Conservation (phyloP, 2,888 invertebrate genomes). For the Lathronympha strigana region DNA sequence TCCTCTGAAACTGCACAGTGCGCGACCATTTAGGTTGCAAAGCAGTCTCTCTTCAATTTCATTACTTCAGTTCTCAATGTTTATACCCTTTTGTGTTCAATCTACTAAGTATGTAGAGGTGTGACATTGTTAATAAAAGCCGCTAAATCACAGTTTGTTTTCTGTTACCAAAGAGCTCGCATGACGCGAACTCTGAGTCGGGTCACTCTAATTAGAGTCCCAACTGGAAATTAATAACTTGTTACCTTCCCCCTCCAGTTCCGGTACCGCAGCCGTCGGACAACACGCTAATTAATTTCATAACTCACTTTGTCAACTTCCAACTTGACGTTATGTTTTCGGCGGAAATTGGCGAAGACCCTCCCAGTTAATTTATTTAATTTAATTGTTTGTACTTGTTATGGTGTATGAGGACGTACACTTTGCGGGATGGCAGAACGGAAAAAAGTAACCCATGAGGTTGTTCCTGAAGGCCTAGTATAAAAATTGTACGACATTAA, state of each 20-base stretch:
- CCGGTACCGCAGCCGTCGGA: not conserved
- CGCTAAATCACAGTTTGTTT: not conserved
- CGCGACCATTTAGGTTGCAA: too few relatives aligned
- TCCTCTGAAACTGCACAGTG: too few relatives aligned
- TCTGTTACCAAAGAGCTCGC: not conserved
- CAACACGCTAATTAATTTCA: constrained; percentile 38
- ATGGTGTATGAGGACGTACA: too few relatives aligned
- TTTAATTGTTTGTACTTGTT: constrained; percentile 15
- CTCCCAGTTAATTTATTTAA: constrained; percentile 20
- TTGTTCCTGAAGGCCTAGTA: too few relatives aligned
- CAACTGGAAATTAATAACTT: constrained; percentile 35
- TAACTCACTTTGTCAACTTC: constrained; percentile 38
- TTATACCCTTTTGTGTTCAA: too few relatives aligned
- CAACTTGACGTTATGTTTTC: constrained; percentile 32
- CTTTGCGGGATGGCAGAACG: too few relatives aligned
- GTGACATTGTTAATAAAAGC: too few relatives aligned
- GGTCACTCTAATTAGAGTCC: constrained; percentile 22
- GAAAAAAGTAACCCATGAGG: too few relatives aligned
- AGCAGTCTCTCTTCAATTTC: too few relatives aligned
- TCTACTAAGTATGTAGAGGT: too few relatives aligned
- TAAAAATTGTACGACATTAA: too few relatives aligned
- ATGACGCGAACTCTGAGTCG: not conserved
- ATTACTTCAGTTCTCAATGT: too few relatives aligned
- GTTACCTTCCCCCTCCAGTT: not conserved
- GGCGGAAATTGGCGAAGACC: constrained; percentile 26